Evolutionary conservation across 1,140 invertebrate genomes (phyloP).

Genomic region (Drosophila subpulchrella): DNA sequence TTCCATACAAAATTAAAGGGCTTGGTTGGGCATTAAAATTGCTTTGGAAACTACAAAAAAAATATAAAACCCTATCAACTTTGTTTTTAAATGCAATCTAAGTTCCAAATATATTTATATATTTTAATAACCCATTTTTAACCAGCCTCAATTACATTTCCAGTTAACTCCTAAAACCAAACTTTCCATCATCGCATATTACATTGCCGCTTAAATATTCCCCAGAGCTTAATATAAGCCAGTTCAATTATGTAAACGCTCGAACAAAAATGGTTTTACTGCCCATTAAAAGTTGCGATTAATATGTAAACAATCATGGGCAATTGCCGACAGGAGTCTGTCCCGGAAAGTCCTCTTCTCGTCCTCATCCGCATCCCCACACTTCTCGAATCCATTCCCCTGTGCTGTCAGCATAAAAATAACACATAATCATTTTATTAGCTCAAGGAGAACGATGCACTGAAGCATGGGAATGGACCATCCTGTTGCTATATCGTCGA

Average conservation of each 20-base stretch:
- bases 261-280: constrained; percentile 48
- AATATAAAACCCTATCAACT: not conserved
- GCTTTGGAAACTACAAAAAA: too few species aligned
- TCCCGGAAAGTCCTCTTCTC: constrained; percentile 25
- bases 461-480: constrained; percentile 66
- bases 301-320: constrained; percentile 76
- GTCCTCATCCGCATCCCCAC: not conserved
- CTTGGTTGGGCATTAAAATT: too few species aligned
- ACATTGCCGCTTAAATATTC: constrained; percentile 12
- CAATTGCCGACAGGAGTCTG: constrained; percentile 54
- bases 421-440: constrained; percentile 83
- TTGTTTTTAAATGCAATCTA: not conserved
- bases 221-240: constrained; percentile 11
- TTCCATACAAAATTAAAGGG: too few species aligned
- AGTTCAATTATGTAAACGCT: constrained; percentile 57
- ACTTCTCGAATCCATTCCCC: not conserved
- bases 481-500: constrained; percentile 58
- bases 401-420: constrained; percentile 67
- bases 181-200: not conserved
- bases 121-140: not conserved
- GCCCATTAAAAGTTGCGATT: constrained; percentile 75
- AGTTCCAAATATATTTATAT: too few species aligned
- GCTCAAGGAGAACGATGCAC: constrained; percentile 63
- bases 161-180: not conserved
- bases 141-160: not conserved